Base-by-base conservation (phyloP, 92 coral and sea anemone genomes). In the Palythoa grandiflora region DNA sequence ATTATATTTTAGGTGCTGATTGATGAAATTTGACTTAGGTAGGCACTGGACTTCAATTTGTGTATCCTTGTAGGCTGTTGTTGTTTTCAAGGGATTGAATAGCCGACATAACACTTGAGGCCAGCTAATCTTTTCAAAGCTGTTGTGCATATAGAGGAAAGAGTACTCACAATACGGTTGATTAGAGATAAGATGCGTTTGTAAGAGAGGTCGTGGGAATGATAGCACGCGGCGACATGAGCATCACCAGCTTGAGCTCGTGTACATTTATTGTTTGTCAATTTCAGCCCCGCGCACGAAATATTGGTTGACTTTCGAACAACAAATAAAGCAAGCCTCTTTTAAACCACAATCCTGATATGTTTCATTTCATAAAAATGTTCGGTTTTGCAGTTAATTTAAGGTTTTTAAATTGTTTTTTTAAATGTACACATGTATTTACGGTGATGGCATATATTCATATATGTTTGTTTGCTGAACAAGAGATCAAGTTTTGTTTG, bases 391-490 rank as follows among this genome's bases (percentile, higher is more conserved):
- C 6, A 53, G 60, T 1, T 9, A 53, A 53, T 53, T 53, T 2
- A 53, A 53, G 9, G 14, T 2, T 59, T 11, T 59, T 59, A 59
- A 13, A 14, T 3, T 7, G 3, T 59, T 57, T 57, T 12, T 7
- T 59, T 11, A 9, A 9, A 28, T 59, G 66, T 10, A 11, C 14
- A 11, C 38, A 21, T 19, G 36, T 10, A 77, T 44, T 44, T 44
- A 44, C 50, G 28, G 74, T 47, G 76, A 63, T 66, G 63, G 75
- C 86, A 66, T 75, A 81, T 51, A 20, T 81, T 66, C 66, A 57
- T 65, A 66, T 75, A 81, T 51, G 40, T 81, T 81, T 81, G 73
- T 65, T 66, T 81, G 40, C 75, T 1, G 61, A 81, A 81, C 86
- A 81, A 81, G 8, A 40, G 73, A 81, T 80, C 59, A 66, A 44